Conservation (phyloP, 2,113 vertebrate genomes). For the Caranx ignobilis region DNA sequence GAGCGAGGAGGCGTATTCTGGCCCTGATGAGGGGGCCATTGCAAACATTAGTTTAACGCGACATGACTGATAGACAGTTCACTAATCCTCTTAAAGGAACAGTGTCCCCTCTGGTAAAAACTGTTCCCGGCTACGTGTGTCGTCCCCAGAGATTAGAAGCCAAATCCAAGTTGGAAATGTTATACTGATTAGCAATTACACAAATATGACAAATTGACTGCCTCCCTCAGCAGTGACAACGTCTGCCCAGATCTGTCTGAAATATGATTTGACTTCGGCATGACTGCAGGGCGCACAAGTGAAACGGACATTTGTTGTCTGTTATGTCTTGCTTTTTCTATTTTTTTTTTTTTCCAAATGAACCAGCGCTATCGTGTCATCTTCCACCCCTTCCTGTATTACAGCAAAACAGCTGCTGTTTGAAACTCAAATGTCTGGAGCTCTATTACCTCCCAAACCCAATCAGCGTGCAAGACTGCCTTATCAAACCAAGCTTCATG, state of each 20-base stretch:
- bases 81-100: slow-evolving; percentile 85
- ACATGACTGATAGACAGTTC: slow-evolving; percentile 81
- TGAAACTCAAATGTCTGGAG: slow-evolving; percentile 68
- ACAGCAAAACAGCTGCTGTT: slow-evolving; percentile 78
- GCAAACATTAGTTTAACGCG: slow-evolving; percentile 79
- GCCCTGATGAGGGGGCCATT: slow-evolving; percentile 67
- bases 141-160: slow-evolving; percentile 77
- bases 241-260: slow-evolving; percentile 43
- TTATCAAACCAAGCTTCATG: slow-evolving; percentile 72
- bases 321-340: slow-evolving; percentile 19
- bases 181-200: slow-evolving; percentile 78
- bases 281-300: slow-evolving; percentile 38
- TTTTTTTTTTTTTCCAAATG: slow-evolving; percentile 13
- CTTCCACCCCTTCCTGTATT: slow-evolving; percentile 68
- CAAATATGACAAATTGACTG: slow-evolving; percentile 63
- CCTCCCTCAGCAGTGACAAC: slow-evolving; percentile 42
- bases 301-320: slow-evolving; percentile 59
- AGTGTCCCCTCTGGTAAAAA: slow-evolving; percentile 83
- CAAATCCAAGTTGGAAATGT: slow-evolving; percentile 76
- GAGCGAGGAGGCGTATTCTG: slow-evolving; percentile 75
- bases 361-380: slow-evolving; percentile 63
- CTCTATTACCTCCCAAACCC: slow-evolving; percentile 74
- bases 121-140: slow-evolving; percentile 66
- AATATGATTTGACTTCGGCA: slow-evolving; percentile 54
- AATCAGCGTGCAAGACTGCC: slow-evolving; percentile 75